phyloP scores from a whole-genome alignment of 2,888 invertebrate genomes.

The Mesochorus sp. region DNA sequence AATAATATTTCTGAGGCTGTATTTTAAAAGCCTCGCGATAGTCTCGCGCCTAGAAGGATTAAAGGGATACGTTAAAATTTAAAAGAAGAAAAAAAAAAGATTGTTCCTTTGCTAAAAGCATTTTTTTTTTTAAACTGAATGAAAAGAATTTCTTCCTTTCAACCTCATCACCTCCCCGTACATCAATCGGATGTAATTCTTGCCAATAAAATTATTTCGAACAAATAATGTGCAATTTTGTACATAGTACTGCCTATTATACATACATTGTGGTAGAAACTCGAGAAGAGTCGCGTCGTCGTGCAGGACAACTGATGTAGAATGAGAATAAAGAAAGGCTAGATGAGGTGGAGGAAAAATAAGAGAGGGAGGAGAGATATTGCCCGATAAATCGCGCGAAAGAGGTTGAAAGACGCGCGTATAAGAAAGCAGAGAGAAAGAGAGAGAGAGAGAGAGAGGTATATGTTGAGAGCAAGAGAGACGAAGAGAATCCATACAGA shows the following conservation, averaged over 20 bases:
- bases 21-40: too few species aligned
- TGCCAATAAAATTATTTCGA: too few species aligned
- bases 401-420: background rate
- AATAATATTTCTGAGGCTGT: too few species aligned
- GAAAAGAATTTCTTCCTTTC: too few species aligned
- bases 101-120: too few species aligned
- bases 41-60: too few species aligned
- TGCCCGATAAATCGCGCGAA: background rate
- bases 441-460: slow-evolving; percentile 23
- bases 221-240: too few species aligned
- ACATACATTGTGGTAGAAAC: slow-evolving; percentile 15
- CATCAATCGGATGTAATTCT: too few species aligned
- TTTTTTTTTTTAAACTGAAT: too few species aligned
- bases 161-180: too few species aligned
- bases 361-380: background rate
- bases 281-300: slow-evolving; percentile 6
- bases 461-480: slow-evolving; percentile 46
- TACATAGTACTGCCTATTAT: background rate
- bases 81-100: too few species aligned
- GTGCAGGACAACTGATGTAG: slow-evolving; percentile 20
- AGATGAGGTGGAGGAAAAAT: background rate
- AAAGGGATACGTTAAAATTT: too few species aligned
- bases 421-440: background rate
- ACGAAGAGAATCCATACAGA: slow-evolving; percentile 32
- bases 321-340: slow-evolving; percentile 52